Evolutionary conservation across 2,113 vertebrate species (phyloP), one percentile per base, ranked within the genome.

Genomic region (Gallinago jamesoni): DNA sequence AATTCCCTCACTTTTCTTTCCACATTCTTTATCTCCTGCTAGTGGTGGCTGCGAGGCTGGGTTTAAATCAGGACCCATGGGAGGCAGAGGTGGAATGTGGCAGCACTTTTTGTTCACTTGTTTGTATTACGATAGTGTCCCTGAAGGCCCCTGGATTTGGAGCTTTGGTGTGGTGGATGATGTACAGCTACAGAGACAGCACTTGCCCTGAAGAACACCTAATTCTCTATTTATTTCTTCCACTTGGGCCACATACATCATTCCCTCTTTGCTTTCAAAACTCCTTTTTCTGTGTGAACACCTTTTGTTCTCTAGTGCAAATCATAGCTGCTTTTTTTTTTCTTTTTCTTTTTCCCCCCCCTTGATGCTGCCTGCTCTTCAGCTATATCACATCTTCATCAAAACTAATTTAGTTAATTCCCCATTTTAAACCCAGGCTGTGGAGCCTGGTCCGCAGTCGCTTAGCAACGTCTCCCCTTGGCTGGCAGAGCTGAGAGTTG

Each of bases 391-490:
- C 77, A 28, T 66, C 76, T 90, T 93, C 55, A 94, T 67, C 80
- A 94, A 77, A 89, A 90, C n/a, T 67, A 93, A 90, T 95, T 84
- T 81, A 43, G 92, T 70, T 69, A 90, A 96, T 93, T 86, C 55
- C 79, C 47, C 53, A 20, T 80, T 92, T 83, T 74, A 45, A 90
- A 91, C 45, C 50, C 28, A 70, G 81, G 70, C n/a, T 69, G 31
- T 35, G 13, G 43, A 79, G 80, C 88, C 73, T 43, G 56, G 53
- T 52, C 64, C 56, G 73, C 22, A 2, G 79, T 96, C 85, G 84
- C 97, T 93, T 94, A 95, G 97, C 96, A 97, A 97, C 93, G 37
- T 74, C 80, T 53, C 22, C 60, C 81, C 84, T 87, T 62, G 5
- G 1, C 53, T 17, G 15, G 66, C 33, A 63, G 60, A 20, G 64